Conservation (phyloP, 2,888 invertebrate species). For the Blera fallax region DNA sequence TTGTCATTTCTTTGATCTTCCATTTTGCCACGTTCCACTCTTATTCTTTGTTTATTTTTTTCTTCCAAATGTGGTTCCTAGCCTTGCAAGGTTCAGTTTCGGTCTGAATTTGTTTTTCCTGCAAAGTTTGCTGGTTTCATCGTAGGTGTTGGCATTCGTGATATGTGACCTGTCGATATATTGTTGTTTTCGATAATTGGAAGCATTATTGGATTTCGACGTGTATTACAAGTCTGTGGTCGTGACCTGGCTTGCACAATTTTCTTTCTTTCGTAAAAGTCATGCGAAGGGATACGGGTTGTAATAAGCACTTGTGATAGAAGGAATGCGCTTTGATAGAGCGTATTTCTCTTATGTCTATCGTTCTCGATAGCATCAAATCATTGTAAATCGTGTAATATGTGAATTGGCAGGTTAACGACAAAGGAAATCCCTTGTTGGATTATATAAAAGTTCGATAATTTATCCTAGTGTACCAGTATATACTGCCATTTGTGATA, state of each 20-base stretch:
- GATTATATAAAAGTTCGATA: too few relatives aligned
- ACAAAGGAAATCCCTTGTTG: too few relatives aligned
- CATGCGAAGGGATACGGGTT: background rate
- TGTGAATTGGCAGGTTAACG: too few relatives aligned
- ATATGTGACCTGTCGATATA: conserved; percentile 15
- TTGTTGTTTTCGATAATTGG: conserved; percentile 25
- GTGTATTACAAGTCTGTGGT: background rate
- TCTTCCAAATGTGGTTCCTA: conserved; percentile 13
- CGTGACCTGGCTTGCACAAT: conserved; percentile 6
- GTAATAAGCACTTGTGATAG: background rate
- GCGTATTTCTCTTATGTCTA: background rate
- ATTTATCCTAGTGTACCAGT: too few relatives aligned
- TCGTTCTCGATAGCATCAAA: too few relatives aligned
- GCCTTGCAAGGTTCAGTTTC: background rate
- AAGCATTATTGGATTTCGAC: conserved; percentile 25
- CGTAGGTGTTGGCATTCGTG: background rate
- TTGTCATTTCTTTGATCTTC: conserved; percentile 6
- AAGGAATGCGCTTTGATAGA: background rate
- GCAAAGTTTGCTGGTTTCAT: background rate
- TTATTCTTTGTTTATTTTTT: conserved; percentile 4
- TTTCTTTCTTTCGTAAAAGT: background rate
- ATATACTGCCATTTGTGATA: too few relatives aligned
- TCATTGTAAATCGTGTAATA: too few relatives aligned
- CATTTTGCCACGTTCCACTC: conserved; percentile 7
- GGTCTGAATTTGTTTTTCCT: background rate